Percentiles rank a stretch among this genome's conserved stretches.
Conservation (phyloP, 1,140 invertebrate genomes). For the Pseudomyrmex sp. region DNA sequence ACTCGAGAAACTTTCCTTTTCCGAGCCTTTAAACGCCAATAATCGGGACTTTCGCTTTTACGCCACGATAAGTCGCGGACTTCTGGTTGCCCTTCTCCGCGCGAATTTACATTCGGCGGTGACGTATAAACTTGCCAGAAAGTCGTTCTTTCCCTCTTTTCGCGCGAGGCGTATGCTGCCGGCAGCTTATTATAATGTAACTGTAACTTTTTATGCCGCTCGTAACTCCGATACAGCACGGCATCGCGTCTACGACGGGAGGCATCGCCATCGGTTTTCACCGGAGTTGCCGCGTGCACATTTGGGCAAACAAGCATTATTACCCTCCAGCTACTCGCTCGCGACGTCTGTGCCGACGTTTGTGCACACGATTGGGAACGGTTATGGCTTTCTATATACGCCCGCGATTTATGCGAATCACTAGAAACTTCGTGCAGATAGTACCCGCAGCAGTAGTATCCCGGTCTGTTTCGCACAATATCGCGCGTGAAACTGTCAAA, state of each 20-base stretch:
- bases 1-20: background rate
- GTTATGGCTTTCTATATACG: slow-evolving; percentile 20
- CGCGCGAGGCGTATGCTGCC: slow-evolving; percentile 62
- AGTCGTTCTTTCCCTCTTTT: slow-evolving; percentile 51
- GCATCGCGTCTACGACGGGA: slow-evolving; percentile 39
- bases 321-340: slow-evolving; percentile 37
- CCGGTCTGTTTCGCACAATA: background rate
- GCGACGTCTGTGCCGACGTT: slow-evolving; percentile 34
- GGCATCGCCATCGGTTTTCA: slow-evolving; percentile 69
- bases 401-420: slow-evolving; percentile 53
- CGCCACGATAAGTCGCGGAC: slow-evolving; percentile 67
- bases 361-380: slow-evolving; percentile 54
- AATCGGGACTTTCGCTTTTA: slow-evolving; percentile 72
- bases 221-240: slow-evolving; percentile 76
- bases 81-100: slow-evolving; percentile 46
- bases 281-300: slow-evolving; percentile 30
- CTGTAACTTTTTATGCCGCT: slow-evolving; percentile 81
- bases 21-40: slow-evolving; percentile 68
- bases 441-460: background rate
- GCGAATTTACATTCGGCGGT: slow-evolving; percentile 60
- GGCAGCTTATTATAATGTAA: slow-evolving; percentile 83
- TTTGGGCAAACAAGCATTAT: slow-evolving; percentile 56
- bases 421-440: slow-evolving; percentile 31
- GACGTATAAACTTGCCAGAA: slow-evolving; percentile 63
- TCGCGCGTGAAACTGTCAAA: background rate